Evolutionary conservation across 2,888 invertebrate genomes (phyloP), one percentile per base, ranked within the genome.

Genomic region (Tridacna crocea): DNA sequence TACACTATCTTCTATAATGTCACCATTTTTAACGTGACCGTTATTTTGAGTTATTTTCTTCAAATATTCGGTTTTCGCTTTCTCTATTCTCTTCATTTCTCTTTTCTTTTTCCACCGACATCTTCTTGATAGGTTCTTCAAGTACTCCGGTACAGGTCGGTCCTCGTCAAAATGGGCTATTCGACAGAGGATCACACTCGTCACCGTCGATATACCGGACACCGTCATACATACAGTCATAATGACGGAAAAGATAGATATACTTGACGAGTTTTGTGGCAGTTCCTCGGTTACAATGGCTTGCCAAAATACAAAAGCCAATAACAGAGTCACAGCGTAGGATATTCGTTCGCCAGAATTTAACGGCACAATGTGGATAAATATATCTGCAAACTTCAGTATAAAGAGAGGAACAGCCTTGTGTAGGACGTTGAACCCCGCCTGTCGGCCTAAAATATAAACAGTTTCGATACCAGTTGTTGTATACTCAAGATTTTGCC

Each of bases 291-390:
- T 70, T 17, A 70, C 70, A 48, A 70, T 36, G 10, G 70, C 70
- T 26, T 70, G 70, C 70, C 70, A 70, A 24, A 70, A 70, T 15
- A 70, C 51, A 22, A 70, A 70, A 0, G 70, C 70, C n/a, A 70
- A 51, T 22, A 70, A 24, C 0, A 70, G 24, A 8, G 70, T 70
- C 22, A 70, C 70, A 0, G 70, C 70, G 19, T 70, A 70, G 10
- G 70, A 70, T 11, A 70, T 26, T 24, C 70, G 12, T 26, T 70
- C 70, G 8, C 70, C 70, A 10, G 70, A 70, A 51, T 70, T 70
- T 24, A 70, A 51, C 0, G 70, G 70, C 2, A 70, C 70, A 17
- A 70, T 70, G 47, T 70, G 70, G 0, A 70, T 51, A 22, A 70
- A 70, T 22, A 26, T 22, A 15, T 48, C 24, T 4, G 24, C 26